Percentiles rank a stretch among this genome's conserved stretches.
Evolutionary conservation across 92 coral and sea anemone genomes (phyloP).

Genomic region (Phenganax stokvisi): DNA sequence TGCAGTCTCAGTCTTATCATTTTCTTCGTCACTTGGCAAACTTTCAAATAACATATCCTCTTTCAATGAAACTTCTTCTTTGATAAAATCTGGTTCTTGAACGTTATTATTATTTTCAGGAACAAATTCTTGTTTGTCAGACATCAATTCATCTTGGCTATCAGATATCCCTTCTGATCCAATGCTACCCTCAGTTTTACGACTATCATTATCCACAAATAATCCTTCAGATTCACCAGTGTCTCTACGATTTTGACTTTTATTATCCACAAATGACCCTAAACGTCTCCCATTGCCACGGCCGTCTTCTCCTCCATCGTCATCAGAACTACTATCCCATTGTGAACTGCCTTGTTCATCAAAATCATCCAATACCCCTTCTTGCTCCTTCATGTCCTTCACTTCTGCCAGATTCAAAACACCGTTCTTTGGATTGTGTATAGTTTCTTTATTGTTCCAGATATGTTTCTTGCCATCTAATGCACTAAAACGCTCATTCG

Average conservation of each 20-base stretch:
- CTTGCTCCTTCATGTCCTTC: conserved; percentile 41
- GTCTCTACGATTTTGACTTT: conserved; percentile 56
- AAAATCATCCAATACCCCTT: conserved; percentile 60
- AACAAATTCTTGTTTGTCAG: not conserved
- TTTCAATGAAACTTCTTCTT: conserved; percentile 1
- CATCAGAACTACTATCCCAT: conserved; percentile 59
- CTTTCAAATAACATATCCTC: not conserved
- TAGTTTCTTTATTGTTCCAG: conserved; percentile 56
- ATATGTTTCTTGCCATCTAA: conserved; percentile 60
- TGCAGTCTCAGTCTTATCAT: no score
- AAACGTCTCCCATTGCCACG: conserved; percentile 57
- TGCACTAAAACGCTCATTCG: not conserved
- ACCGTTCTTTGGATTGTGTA: conserved; percentile 66
- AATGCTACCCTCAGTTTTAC: conserved; percentile 16
- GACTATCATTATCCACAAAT: not conserved
- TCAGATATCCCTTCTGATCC: conserved; percentile 24
- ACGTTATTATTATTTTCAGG: not conserved
- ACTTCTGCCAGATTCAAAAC: conserved; percentile 41
- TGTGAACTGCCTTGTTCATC: conserved; percentile 72
- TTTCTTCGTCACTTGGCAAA: not conserved
- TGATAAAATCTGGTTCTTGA: not conserved
- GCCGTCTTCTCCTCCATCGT: conserved; percentile 55
- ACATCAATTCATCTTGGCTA: not conserved
- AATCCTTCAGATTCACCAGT: conserved; percentile 53
- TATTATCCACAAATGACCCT: conserved; percentile 41